These are phyloP conservation scores for Toxonevra muliebris DNA, from an alignment of 2,888 invertebrate species.

Conservation along the genomic window DNA sequence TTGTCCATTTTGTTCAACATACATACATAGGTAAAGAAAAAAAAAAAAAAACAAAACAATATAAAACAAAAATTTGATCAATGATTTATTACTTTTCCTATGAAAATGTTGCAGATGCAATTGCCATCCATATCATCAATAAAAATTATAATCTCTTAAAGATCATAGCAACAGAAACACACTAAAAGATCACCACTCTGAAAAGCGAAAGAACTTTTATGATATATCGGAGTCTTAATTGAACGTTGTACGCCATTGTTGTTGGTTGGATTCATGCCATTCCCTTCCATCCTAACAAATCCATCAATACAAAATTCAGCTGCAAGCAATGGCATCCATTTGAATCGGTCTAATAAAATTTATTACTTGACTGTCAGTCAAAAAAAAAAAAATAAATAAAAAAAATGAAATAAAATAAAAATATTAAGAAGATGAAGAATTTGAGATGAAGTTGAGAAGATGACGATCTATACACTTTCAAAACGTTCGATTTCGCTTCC, in stretches of 20 bases:
- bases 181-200: too few species aligned
- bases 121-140: not conserved
- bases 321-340: not conserved
- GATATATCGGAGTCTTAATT: not conserved
- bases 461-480: too few species aligned
- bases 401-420: not conserved
- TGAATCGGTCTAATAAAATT: not conserved
- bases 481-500: not conserved
- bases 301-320: not conserved
- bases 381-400: not conserved
- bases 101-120: slow-evolving; percentile 7
- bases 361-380: not conserved
- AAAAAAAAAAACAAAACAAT: not conserved
- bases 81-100: slow-evolving; percentile 2
- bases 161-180: not conserved
- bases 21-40: not conserved
- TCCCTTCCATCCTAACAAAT: not conserved
- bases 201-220: not conserved
- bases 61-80: not conserved
- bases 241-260: not conserved
- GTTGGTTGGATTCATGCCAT: not conserved
- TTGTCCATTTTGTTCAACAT: not conserved
- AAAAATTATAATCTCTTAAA: slow-evolving; percentile 2
- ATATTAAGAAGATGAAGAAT: not conserved
- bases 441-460: too few species aligned